Percentiles rank a stretch among this genome's conserved stretches.
These are phyloP conservation scores for Unio delphinus DNA, from an alignment of 2,888 invertebrate species.

Conservation along the genomic window DNA sequence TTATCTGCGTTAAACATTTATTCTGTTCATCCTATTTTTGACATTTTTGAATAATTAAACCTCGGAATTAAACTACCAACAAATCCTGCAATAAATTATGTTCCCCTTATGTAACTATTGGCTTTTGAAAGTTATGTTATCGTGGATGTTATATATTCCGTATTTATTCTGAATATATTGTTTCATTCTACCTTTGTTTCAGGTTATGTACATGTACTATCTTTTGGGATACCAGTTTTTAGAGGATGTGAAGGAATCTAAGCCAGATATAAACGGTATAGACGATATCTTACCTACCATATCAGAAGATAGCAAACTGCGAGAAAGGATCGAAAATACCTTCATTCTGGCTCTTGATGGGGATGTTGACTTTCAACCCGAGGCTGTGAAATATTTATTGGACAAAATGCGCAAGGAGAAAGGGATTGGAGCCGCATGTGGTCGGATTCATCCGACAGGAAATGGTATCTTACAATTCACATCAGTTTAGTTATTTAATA, in stretches of 20 bases:
- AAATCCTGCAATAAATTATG: too few species aligned
- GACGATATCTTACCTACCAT: too few species aligned
- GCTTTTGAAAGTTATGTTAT: too few species aligned
- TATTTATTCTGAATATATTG: too few species aligned
- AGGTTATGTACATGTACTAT: constrained; percentile 99
- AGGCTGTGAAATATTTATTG: constrained; percentile 11
- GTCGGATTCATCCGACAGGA: constrained; percentile 18
- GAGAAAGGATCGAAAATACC: constrained; percentile 4
- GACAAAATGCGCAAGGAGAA: constrained; percentile 15
- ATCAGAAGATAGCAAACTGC: background rate
- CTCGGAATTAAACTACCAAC: too few species aligned
- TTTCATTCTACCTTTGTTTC: background rate
- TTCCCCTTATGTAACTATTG: too few species aligned
- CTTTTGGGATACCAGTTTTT: constrained; percentile 89
- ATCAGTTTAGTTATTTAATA: too few species aligned
- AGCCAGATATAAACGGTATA: too few species aligned
- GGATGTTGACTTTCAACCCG: constrained; percentile 12
- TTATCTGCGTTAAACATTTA: too few species aligned
- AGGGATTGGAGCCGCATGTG: constrained; percentile 18
- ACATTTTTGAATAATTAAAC: too few species aligned
- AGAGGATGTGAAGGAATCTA: constrained; percentile 77
- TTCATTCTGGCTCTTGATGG: constrained; percentile 13
- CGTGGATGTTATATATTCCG: too few species aligned
- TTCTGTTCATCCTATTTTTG: too few species aligned
- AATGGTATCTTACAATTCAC: background rate